Percentiles rank a stretch among this genome's conserved stretches.
These are phyloP conservation scores for Phyto melanocephala DNA, from an alignment of 2,888 invertebrate species.

Conservation along the genomic window DNA sequence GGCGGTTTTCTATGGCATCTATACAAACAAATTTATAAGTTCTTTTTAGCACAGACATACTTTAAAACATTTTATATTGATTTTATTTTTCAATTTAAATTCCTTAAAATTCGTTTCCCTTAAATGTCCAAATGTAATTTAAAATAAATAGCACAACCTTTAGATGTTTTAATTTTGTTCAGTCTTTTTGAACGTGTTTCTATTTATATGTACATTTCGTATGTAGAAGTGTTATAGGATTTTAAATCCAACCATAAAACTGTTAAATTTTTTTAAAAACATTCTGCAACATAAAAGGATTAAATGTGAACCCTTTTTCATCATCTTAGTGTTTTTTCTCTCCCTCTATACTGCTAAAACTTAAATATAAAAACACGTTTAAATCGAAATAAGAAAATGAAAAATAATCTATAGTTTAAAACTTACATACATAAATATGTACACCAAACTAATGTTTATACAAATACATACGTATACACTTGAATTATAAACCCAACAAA, in stretches of 20 bases:
- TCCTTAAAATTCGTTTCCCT: conserved; percentile 37
- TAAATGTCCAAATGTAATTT: conserved; percentile 35
- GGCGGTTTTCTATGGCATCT: neutral
- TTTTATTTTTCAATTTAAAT: conserved; percentile 51
- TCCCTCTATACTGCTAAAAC: conserved; percentile 3
- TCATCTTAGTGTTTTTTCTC: conserved; percentile 17
- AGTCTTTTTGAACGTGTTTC: neutral
- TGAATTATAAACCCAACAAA: conserved; percentile 42
- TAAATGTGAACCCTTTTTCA: conserved; percentile 49
- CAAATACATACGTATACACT: conserved; percentile 21
- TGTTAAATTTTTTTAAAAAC: conserved; percentile 55
- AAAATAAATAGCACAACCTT: conserved; percentile 35
- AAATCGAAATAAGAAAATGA: neutral
- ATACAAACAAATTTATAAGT: neutral
- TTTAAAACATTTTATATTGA: conserved; percentile 1
- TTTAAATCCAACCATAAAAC: conserved; percentile 57
- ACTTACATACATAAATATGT: neutral
- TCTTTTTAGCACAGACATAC: conserved; percentile 14
- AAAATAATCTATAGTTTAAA: conserved; percentile 11
- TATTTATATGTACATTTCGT: neutral
- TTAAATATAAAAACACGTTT: conserved; percentile 30
- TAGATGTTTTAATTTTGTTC: neutral
- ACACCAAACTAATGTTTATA: neutral
- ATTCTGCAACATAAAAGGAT: conserved; percentile 44
- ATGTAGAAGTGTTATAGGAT: neutral